These are phyloP conservation scores for Erynnis tages DNA, from an alignment of 2,888 invertebrate genomes.

Conservation along the genomic window DNA sequence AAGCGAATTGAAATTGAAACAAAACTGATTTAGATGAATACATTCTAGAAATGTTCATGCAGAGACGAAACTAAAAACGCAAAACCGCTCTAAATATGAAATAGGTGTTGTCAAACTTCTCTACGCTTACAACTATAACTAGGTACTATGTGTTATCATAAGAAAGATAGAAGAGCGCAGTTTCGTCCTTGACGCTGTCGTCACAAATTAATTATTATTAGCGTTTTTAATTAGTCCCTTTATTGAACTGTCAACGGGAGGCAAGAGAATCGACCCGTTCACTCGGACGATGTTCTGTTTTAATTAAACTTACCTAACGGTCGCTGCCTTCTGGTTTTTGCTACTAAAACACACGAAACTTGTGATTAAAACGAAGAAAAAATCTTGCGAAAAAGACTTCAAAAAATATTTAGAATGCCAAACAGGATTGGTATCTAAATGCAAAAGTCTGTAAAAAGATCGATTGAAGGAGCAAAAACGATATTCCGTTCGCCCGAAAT, in stretches of 20 bases:
- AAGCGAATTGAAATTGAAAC: no score
- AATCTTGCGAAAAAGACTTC: no score
- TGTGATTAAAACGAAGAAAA: conserved; percentile 1
- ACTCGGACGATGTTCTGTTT: conserved; percentile 54
- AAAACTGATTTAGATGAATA: no score
- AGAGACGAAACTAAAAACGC: no score
- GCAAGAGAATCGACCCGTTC: conserved; percentile 39
- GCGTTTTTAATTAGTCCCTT: conserved; percentile 66
- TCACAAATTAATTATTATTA: conserved; percentile 66
- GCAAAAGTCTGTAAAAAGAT: no score
- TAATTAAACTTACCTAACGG: conserved; percentile 62
- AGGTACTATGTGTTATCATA: conserved; percentile 39
- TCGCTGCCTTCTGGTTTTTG: conserved; percentile 20
- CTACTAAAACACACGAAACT: conserved; percentile 2
- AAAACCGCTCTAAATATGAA: no score
- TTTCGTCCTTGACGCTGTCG: conserved; percentile 52
- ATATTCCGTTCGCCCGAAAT: no score
- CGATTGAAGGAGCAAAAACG: no score
- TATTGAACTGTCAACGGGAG: conserved; percentile 49
- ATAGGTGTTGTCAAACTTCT: conserved; percentile 12
- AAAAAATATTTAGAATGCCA: no score
- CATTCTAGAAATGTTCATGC: no score
- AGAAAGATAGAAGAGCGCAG: conserved; percentile 41
- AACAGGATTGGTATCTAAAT: no score
- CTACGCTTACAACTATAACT: conserved; percentile 19